A percentile compares a stretch with the other conserved stretches of the same genome.
Evolutionary conservation across 2,113 vertebrate genomes (phyloP).

Genomic region (Seriola rivoliana): DNA sequence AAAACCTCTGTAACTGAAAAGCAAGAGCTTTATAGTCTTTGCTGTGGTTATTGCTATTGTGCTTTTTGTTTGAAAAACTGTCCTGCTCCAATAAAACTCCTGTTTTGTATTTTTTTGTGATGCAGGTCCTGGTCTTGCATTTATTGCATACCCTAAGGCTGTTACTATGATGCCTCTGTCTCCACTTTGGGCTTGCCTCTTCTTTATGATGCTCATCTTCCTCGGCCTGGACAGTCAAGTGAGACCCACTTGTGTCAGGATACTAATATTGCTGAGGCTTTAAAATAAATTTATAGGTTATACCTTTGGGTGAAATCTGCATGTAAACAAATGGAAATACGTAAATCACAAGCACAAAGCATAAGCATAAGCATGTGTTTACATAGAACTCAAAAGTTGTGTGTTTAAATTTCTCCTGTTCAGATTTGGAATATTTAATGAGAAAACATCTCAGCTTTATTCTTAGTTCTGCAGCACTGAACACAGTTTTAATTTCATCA

Average conservation of each 20-base stretch:
- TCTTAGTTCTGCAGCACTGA: not conserved
- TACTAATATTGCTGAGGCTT: not conserved
- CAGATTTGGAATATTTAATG: not conserved
- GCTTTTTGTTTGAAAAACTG: not conserved
- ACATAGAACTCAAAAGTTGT: not conserved
- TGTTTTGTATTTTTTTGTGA: not conserved
- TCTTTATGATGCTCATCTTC: slow-evolving; percentile 99
- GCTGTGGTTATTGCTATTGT: not conserved
- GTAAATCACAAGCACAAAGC: not conserved
- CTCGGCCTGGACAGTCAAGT: slow-evolving; percentile 99
- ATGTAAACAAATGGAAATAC: not conserved
- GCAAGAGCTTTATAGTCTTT: not conserved
- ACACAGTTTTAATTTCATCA: not conserved
- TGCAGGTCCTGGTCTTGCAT: slow-evolving; percentile 95
- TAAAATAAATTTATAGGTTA: not conserved
- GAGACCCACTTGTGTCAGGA: slow-evolving; percentile 36
- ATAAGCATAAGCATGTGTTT: not conserved
- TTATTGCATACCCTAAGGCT: slow-evolving; percentile 98
- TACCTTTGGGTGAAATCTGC: not conserved
- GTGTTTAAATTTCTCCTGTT: not conserved
- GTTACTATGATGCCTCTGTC: slow-evolving; percentile 99
- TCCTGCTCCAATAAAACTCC: not conserved
- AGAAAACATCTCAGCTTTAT: not conserved
- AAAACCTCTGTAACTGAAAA: not conserved
- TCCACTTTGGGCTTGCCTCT: slow-evolving; percentile 95